Evolutionary conservation across 2,113 vertebrate species (phyloP), one percentile per base, ranked within the genome.

Genomic region (Sander vitreus): DNA sequence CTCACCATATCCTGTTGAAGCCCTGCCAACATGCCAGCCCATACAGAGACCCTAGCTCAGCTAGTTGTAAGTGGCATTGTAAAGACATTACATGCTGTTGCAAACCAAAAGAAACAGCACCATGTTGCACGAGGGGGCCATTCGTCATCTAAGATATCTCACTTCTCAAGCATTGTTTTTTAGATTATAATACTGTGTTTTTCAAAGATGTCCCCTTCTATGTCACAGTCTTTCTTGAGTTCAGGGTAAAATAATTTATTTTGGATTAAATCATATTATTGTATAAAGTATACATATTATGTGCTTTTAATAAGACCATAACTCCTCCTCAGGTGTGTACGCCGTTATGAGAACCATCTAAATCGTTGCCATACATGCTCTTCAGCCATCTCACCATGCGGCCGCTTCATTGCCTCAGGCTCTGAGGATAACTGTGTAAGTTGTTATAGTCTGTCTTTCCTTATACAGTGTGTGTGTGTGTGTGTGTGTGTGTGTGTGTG

Each of bases 381-480:
- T 25, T 90, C 95, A 45, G 93, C 96, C 23, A 57, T 97, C 45
- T 97, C 97, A n/a, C 96, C 97, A 0, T 98, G 97, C 30, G 97
- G 97, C 1, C 91, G 85, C 0, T 96, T 94, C 39, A 93, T 97
- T 89, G 96, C 96, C 15, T 95, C 94, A 45, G 97, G 97, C 30
- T 98, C 97, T 0, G 97, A 97, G 83, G 97, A 98, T 87, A 97
- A 95, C 93, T 94, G 88, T 2, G 97, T 98, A 91, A 88, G 95
- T 93, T 77, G 23, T 14, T 14, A 59, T 14, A 53, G 19, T 50
- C 5, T 30, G 5, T 3, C 1, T 73, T 30, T 64, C 19, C 15
- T 16, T 47, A 7, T 23, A 55, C 10, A 53, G 1, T 53, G n/a
- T 36, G 39, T 64, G 39, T 39, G 9, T 43, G 39, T 43, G 39